Evolutionary conservation across 2,888 invertebrate species (phyloP).

Genomic region (Kuschelorhynchus macadamiae): DNA sequence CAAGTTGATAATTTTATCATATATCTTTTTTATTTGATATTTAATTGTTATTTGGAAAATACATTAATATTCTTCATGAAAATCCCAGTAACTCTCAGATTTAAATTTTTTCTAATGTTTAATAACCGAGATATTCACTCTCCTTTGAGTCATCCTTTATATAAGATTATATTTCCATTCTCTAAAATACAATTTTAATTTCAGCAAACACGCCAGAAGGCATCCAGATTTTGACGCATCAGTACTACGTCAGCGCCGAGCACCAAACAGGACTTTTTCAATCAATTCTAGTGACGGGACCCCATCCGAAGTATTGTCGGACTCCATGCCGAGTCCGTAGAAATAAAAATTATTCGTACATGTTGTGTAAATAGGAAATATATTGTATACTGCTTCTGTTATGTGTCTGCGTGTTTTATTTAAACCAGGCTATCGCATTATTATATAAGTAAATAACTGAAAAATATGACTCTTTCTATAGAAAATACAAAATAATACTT

Average conservation of each 20-base stretch:
- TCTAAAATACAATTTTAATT: conserved; percentile 53
- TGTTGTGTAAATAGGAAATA: conserved; percentile 51
- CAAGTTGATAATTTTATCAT: too few species aligned
- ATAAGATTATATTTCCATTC: too few species aligned
- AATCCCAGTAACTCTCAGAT: too few species aligned
- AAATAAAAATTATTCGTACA: conserved; percentile 38
- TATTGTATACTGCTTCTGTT: conserved; percentile 51
- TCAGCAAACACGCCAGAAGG: conserved; percentile 75
- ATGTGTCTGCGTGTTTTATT: conserved; percentile 20
- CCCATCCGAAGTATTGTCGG: conserved; percentile 70
- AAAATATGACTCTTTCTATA: too few species aligned
- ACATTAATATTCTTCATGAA: neutral
- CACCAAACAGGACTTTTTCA: conserved; percentile 70
- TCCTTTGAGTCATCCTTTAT: too few species aligned
- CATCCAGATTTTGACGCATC: conserved; percentile 76
- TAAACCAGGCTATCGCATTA: too few species aligned
- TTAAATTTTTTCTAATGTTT: too few species aligned
- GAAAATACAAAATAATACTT: too few species aligned
- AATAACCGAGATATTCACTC: too few species aligned
- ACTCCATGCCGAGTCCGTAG: conserved; percentile 70
- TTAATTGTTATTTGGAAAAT: neutral
- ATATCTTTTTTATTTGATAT: too few species aligned
- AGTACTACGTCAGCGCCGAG: conserved; percentile 70
- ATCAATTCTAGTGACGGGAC: conserved; percentile 71
- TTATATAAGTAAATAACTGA: too few species aligned